These are phyloP conservation scores for Clostera curtula DNA, from an alignment of 2,888 invertebrate species.

Conservation along the genomic window DNA sequence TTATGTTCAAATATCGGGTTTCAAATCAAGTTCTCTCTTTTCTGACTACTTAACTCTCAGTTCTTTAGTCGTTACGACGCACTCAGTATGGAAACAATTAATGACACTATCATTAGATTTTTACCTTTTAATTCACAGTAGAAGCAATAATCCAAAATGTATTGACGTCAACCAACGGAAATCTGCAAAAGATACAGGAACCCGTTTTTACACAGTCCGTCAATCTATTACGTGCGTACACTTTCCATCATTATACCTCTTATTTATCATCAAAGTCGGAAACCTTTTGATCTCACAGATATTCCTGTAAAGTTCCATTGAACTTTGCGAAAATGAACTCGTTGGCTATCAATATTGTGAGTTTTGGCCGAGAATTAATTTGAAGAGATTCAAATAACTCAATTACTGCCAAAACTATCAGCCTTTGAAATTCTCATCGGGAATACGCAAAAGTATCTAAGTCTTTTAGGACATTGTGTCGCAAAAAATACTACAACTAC, in stretches of 20 bases:
- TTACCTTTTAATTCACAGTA: too few relatives aligned
- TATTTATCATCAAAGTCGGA: slow-evolving; percentile 14
- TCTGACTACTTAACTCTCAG: too few relatives aligned
- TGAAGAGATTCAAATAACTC: slow-evolving; percentile 3
- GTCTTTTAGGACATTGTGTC: too few relatives aligned
- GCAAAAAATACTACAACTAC: too few relatives aligned
- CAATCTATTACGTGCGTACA: slow-evolving; percentile 6
- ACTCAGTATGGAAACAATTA: too few relatives aligned
- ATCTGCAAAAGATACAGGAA: slow-evolving; percentile 1
- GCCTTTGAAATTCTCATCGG: slow-evolving; percentile 6
- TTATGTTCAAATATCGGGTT: too few relatives aligned
- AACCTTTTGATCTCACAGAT: slow-evolving; percentile 17
- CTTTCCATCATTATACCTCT: slow-evolving; percentile 9
- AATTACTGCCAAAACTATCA: slow-evolving; percentile 16
- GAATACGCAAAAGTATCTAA: too few relatives aligned
- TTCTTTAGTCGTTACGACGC: too few relatives aligned
- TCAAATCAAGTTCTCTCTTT: too few relatives aligned
- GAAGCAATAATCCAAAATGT: background rate
- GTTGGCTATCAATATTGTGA: slow-evolving; percentile 17
- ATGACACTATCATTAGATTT: too few relatives aligned
- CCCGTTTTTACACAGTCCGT: background rate
- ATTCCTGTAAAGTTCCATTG: slow-evolving; percentile 16
- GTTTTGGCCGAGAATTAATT: slow-evolving; percentile 11
- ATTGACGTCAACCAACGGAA: background rate
- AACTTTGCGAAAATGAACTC: slow-evolving; percentile 14